These are phyloP conservation scores for Petrocephalus sullivani DNA, from an alignment of 2,797 vertebrate species.

Conservation along the genomic window DNA sequence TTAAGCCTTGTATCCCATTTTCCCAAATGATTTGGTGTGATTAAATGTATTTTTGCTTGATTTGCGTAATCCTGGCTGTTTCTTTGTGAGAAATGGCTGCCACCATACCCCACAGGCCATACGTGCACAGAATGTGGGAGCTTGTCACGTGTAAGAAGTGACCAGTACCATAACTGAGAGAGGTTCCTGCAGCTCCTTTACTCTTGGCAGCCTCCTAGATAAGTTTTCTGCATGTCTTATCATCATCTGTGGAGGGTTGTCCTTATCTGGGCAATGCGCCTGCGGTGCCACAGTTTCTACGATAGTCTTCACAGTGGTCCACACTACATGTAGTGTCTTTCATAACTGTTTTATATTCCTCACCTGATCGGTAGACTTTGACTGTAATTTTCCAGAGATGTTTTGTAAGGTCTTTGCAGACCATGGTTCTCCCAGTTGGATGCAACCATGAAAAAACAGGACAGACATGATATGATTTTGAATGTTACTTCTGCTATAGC, in stretches of 20 bases:
- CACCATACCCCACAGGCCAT: background rate
- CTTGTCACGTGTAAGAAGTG: background rate
- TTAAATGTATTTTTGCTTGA: background rate
- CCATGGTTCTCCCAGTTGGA: background rate
- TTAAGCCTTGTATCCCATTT: background rate
- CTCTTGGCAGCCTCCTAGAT: background rate
- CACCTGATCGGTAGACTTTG: background rate
- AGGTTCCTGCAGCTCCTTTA: background rate
- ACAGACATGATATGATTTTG: background rate
- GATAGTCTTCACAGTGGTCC: background rate
- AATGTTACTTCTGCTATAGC: background rate
- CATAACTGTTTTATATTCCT: background rate
- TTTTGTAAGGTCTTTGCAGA: background rate
- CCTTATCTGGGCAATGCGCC: background rate
- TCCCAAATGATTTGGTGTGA: background rate
- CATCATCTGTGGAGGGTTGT: background rate
- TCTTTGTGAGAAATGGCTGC: background rate
- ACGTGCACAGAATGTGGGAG: background rate
- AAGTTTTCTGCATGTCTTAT: background rate
- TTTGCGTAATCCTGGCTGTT: background rate
- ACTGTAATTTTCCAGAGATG: background rate
- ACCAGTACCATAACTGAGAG: background rate
- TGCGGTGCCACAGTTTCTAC: background rate
- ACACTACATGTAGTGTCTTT: background rate
- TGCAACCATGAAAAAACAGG: background rate